Evolutionary conservation across 2,797 vertebrate species (phyloP).

Genomic region (Esox lucius): DNA sequence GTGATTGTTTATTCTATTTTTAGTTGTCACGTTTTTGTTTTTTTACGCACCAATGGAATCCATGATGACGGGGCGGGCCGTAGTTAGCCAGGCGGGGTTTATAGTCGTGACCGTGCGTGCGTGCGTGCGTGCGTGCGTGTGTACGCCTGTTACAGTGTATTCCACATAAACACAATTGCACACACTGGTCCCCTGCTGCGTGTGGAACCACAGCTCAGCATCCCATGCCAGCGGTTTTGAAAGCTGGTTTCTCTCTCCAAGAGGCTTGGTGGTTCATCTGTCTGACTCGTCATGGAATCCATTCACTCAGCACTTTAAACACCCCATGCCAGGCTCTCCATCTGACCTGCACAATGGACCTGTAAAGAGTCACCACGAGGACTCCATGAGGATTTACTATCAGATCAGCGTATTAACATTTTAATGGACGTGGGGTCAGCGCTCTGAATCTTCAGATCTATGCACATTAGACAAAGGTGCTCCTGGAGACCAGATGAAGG

Average conservation of each 20-base stretch:
- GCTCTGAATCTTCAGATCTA: too few relatives aligned
- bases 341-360: too few relatives aligned
- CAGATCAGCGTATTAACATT: too few relatives aligned
- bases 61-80: background rate
- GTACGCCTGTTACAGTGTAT: background rate
- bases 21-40: background rate
- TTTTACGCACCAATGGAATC: background rate
- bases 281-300: background rate
- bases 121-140: background rate
- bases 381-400: too few relatives aligned
- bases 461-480: too few relatives aligned
- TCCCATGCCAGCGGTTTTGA: constrained; percentile 12
- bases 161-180: background rate
- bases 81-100: background rate
- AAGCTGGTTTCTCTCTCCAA: background rate
- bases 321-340: too few relatives aligned
- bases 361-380: too few relatives aligned
- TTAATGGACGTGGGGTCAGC: too few relatives aligned
- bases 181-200: background rate
- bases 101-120: background rate
- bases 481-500: too few relatives aligned
- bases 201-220: background rate
- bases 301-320: background rate
- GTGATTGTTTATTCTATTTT: too few relatives aligned
- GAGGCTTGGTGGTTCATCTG: background rate